phyloP scores from a whole-genome alignment of 2,888 invertebrate species.

The Mellilla xanthometata region DNA sequence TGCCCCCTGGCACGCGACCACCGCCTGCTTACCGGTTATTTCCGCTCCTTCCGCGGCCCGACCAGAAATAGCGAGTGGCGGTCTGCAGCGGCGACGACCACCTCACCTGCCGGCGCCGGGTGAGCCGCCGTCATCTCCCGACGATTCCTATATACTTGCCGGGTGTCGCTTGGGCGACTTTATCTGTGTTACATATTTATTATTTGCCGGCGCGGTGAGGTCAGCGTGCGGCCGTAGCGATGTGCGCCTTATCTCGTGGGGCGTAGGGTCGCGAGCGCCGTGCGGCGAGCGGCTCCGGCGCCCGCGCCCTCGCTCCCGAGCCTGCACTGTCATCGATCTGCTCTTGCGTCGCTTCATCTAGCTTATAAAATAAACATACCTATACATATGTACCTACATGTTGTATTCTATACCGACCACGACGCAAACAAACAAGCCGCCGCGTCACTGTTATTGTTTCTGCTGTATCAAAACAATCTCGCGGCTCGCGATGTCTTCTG shows the following conservation, averaged over 20 bases:
- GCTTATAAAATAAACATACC: too few relatives aligned
- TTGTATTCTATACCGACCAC: constrained; percentile 5
- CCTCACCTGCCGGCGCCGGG: constrained; percentile 44
- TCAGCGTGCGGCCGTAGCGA: constrained; percentile 69
- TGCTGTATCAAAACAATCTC: constrained; percentile 13
- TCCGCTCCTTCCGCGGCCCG: constrained; percentile 37
- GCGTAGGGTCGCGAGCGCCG: constrained; percentile 76
- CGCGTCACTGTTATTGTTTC: constrained; percentile 13
- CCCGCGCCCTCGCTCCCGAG: constrained; percentile 64
- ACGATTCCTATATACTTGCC: constrained; percentile 71
- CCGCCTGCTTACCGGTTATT: constrained; percentile 34
- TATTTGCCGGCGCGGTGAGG: constrained; percentile 78
- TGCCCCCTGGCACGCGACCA: constrained; percentile 24
- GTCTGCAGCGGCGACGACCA: constrained; percentile 43
- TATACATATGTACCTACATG: constrained; percentile 15
- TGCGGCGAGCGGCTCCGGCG: constrained; percentile 48
- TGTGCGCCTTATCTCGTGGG: constrained; percentile 73
- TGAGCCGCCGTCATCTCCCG: constrained; percentile 30
- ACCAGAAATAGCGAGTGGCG: constrained; percentile 56
- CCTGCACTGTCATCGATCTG: constrained; percentile 64
- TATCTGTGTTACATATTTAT: constrained; percentile 82
- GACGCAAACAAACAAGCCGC: constrained; percentile 14
- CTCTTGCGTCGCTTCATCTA: constrained; percentile 71
- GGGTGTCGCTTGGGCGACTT: constrained; percentile 77
- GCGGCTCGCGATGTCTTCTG: not conserved